A percentile compares a stretch with the other conserved stretches of the same genome.
Conservation (phyloP, 2,113 vertebrate genomes). For the Chrysemys picta region DNA sequence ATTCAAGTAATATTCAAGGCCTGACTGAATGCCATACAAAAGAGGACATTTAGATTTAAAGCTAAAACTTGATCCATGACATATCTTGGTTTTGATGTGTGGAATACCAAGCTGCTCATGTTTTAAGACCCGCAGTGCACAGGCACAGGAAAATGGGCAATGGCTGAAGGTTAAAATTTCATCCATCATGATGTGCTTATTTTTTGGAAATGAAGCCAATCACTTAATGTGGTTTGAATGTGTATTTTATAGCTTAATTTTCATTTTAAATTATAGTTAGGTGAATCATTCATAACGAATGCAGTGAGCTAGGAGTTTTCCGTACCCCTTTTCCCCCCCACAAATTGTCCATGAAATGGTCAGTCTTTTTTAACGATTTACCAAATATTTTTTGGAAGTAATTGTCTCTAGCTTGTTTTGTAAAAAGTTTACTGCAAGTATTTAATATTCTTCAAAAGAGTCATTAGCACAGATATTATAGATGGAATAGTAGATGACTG, state of each 20-base stretch:
- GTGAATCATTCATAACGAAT: slow-evolving; percentile 1
- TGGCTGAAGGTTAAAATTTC: not conserved
- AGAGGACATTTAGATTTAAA: not conserved
- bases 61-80: slow-evolving; percentile 40
- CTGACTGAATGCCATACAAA: not conserved
- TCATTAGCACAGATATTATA: not conserved
- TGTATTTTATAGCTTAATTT: slow-evolving; percentile 23
- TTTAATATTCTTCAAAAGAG: not conserved
- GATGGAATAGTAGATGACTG: not conserved
- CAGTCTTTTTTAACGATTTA: slow-evolving; percentile 10
- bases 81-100: slow-evolving; percentile 29
- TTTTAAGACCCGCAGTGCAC: slow-evolving; percentile 11
- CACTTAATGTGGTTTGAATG: not conserved
- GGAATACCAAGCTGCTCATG: not conserved
- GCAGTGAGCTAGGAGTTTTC: not conserved
- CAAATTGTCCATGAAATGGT: not conserved
- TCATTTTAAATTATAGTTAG: slow-evolving; percentile 4
- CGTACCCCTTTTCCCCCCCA: not conserved
- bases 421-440: not conserved
- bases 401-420: not conserved
- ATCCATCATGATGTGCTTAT: not conserved
- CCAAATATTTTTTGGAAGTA: not conserved
- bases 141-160: not conserved
- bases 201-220: slow-evolving; percentile 17
- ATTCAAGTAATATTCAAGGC: slow-evolving; percentile 25